These are phyloP conservation scores for Osmerus mordax DNA, from an alignment of 2,113 vertebrate species.

Conservation along the genomic window DNA sequence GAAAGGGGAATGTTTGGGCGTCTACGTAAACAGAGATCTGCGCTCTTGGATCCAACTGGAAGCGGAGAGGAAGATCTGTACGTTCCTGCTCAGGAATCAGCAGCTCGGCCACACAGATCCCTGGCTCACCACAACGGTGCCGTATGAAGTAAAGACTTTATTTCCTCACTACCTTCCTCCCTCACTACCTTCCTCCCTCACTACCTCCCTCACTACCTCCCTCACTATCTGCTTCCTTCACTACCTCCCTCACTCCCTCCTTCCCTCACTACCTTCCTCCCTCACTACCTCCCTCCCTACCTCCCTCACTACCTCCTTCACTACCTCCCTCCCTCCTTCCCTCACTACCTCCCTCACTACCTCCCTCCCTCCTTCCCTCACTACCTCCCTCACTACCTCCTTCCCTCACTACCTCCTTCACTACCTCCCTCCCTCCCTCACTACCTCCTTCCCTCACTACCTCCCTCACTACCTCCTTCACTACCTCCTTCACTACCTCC, in stretches of 20 bases:
- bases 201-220: not conserved
- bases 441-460: conserved; percentile 11
- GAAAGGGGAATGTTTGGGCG: no score
- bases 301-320: conserved; percentile 11
- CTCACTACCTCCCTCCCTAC: not conserved
- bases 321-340: no score
- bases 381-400: no score
- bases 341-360: not conserved
- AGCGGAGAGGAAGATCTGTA: no score
- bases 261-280: no score
- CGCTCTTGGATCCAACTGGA: no score
- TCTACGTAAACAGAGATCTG: no score
- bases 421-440: not conserved
- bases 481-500: not conserved
- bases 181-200: not conserved
- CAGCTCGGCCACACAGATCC: no score
- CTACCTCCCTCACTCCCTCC: not conserved
- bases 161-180: not conserved
- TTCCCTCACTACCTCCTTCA: not conserved
- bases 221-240: conserved; percentile 12
- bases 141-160: no score
- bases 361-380: conserved; percentile 7
- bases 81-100: no score
- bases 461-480: not conserved
- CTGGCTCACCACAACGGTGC: no score